Percentiles rank a stretch among this genome's conserved stretches.
Evolutionary conservation across 2,888 invertebrate genomes (phyloP).

Genomic region (Trissoscelio sp.): DNA sequence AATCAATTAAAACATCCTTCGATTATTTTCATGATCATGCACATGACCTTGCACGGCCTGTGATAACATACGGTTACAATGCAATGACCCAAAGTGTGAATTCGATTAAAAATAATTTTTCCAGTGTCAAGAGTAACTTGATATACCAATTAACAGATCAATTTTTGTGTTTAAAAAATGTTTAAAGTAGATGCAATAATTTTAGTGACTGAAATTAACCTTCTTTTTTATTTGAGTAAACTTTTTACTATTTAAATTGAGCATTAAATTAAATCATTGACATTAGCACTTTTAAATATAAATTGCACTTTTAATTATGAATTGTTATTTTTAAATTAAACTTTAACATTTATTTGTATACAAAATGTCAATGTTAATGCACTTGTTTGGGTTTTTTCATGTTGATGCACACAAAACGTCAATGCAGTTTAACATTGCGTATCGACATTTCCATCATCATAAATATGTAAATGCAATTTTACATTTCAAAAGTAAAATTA

Average conservation of each 20-base stretch:
- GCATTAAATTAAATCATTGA: neutral
- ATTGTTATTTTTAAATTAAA: neutral
- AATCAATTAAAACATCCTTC: slow-evolving; percentile 44
- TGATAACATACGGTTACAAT: slow-evolving; percentile 29
- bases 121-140: slow-evolving; percentile 38
- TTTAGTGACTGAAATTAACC: neutral
- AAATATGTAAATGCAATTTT: slow-evolving; percentile 36
- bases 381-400: neutral
- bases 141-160: slow-evolving; percentile 3
- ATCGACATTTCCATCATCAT: slow-evolving; percentile 19
- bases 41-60: slow-evolving; percentile 33
- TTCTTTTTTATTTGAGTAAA: neutral
- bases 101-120: slow-evolving; percentile 36
- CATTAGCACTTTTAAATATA: neutral
- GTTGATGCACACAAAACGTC: neutral
- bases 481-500: slow-evolving; percentile 34
- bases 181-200: neutral
- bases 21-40: slow-evolving; percentile 57
- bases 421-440: neutral
- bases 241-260: no score
- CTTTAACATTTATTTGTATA: slow-evolving; percentile 3
- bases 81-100: slow-evolving; percentile 40
- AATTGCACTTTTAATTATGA: neutral
- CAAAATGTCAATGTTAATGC: slow-evolving; percentile 4
- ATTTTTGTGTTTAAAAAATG: neutral